A percentile compares a stretch with the other conserved stretches of the same genome.
Evolutionary conservation across 2,888 invertebrate species (phyloP).

Genomic region (Labia minor): DNA sequence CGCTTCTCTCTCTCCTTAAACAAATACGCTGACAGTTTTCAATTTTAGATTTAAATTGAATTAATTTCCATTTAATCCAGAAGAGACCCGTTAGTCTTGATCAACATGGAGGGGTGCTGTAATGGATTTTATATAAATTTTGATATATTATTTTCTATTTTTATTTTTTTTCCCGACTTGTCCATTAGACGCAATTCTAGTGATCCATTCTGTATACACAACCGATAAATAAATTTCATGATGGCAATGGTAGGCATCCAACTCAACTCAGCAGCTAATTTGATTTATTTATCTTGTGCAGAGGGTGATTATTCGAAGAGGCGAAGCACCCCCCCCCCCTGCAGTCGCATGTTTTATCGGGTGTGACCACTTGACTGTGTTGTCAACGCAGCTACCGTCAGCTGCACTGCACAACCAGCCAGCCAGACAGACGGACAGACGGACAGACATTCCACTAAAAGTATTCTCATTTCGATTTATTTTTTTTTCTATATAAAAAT

Average conservation of each 20-base stretch:
- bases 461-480: no score
- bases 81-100: not conserved
- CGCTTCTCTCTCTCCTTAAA: not conserved
- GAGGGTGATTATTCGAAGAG: not conserved
- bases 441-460: not conserved
- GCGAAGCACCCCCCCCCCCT: not conserved
- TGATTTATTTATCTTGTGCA: not conserved
- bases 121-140: slow-evolving; percentile 13
- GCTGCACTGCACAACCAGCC: not conserved
- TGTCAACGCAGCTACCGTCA: not conserved
- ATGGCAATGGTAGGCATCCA: not conserved
- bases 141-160: not conserved
- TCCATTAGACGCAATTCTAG: not conserved
- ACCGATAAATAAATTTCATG: not conserved
- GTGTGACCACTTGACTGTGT: slow-evolving; percentile 2
- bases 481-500: no score
- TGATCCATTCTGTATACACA: not conserved
- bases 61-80: slow-evolving; percentile 3
- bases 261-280: slow-evolving; percentile 1
- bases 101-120: not conserved
- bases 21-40: not conserved
- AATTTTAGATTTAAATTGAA: not conserved
- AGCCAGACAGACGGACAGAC: not conserved
- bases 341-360: not conserved
- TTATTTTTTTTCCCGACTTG: not conserved